Evolutionary conservation across 2,888 invertebrate genomes (phyloP).

Genomic region (Steinernema hermaphroditum): DNA sequence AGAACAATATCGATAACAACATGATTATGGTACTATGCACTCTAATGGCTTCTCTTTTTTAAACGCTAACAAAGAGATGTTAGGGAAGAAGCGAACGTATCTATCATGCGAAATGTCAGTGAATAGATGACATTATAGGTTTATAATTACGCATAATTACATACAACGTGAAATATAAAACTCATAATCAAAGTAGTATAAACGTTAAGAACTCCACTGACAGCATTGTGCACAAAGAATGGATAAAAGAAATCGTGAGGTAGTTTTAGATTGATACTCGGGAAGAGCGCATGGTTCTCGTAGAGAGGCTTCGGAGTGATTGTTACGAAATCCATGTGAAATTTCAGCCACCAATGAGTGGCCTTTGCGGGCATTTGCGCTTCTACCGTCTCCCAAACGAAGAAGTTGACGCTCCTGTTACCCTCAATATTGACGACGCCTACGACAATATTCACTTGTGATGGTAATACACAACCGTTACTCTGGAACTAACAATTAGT

Average conservation of each 20-base stretch:
- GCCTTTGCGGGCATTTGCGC: not conserved
- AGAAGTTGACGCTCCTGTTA: not conserved
- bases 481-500: not conserved
- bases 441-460: not conserved
- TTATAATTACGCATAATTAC: too few species aligned
- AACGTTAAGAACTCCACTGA: not conserved
- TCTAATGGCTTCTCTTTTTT: too few species aligned
- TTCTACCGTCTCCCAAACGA: constrained; percentile 2
- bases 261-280: constrained; percentile 33
- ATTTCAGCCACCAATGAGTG: not conserved
- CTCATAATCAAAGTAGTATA: not conserved
- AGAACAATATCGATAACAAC: too few species aligned
- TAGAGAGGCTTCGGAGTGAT: not conserved
- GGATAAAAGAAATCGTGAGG: constrained; percentile 37
- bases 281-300: constrained; percentile 10
- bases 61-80: too few species aligned
- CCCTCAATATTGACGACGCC: not conserved
- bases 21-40: too few species aligned
- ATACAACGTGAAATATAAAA: too few species aligned
- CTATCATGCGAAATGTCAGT: too few species aligned
- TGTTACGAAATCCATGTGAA: not conserved
- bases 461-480: not conserved
- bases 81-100: too few species aligned
- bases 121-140: too few species aligned
- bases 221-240: constrained; percentile 17